Base-by-base conservation (phyloP, 2,113 vertebrate genomes). In the Periophthalmodon schlosseri region DNA sequence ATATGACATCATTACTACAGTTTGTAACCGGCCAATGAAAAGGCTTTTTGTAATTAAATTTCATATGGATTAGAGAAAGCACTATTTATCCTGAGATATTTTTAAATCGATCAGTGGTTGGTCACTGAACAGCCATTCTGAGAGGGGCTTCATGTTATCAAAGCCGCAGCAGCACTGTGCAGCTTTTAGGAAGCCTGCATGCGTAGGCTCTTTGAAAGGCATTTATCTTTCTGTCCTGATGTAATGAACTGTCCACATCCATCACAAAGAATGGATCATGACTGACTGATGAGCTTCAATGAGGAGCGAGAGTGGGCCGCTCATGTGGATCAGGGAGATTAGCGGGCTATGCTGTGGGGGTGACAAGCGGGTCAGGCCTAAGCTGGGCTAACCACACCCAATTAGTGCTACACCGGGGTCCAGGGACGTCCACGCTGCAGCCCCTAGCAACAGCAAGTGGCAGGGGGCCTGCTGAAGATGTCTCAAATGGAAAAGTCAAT, bases 181-280 rank as follows among this genome's bases (percentile, higher is more conserved):
- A 70, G 78, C 75, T 76, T 80, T 70, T 33, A 69, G 39, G 50
- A 54, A 74, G 78, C 56, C 44, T 49, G 66, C 74, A 54, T 60
- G 65, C 77, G 6, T 64, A 60, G 33, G 83, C 76, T 8, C 67
- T 84, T 80, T 84, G 64, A 87, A 86, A 84, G 86, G 84, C 81
- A 85, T 90, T 89, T 73, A 86, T 90, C 86, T 87, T 87, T 75
- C 83, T 86, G 80, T 85, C 82, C 86, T 83, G 80, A 89, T 86
- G 86, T 89, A 90, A 91, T 90, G 86, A 89, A 87, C 78, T 79
- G 84, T 86, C 84, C 81, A 58, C 69, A 87, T 89, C 85, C 77
- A 85, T 87, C 86, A 82, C 72, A 87, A 78, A 85, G 81, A 89
- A 88, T 70, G 83, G 87, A 86, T 89, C 83, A 81, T 79, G 87